Evolutionary conservation across 2,797 vertebrate genomes (phyloP), one percentile per base, ranked within the genome.

Genomic region (Centropyge bicolor): DNA sequence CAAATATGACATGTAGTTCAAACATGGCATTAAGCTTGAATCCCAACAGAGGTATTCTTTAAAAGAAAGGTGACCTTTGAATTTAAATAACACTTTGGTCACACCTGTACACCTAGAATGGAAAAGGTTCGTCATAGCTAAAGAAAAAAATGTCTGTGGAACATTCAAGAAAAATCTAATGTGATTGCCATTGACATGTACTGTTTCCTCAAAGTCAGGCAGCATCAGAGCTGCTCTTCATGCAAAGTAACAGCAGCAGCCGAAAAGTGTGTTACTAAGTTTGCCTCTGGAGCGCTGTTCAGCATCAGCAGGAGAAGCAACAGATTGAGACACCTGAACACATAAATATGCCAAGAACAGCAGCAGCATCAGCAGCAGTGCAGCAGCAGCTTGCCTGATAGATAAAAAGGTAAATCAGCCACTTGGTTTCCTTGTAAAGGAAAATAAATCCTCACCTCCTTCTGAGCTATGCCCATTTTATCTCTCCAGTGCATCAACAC

Each of bases 401-500:
- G 35, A 24, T 24, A 51, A 65, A 65, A 5, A 65, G 49, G 54
- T 64, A 62, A 78, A 70, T 62, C 31, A 76, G 68, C 57, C 31
- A 31, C 19, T 63, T 8, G 46, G 22, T 52, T 5, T 24, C 35
- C 55, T 38, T 41, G 35, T 64, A 35, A 51, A 71, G 3, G 11
- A 20, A 77, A 38, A 49, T 5, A 36, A 51, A 31, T 52, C 49
- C 93, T 96, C 95, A 99, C 98, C 97, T 99, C 98, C 93, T 99
- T 99, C 84, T 99, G 98, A 71, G 97, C 97, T 77, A 99, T 99
- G 87, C 98, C 98, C 98, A 99, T 99, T 88, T 99, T 97, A 81
- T 99, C 98, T 80, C 98, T 96, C 98, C 98, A 99, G 93, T 99
- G 98, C 97, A 99, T 97, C 90, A 99, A 93, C 76, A 99, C 97